Evolutionary conservation across 2,888 invertebrate genomes (phyloP), one percentile per base, ranked within the genome.

Genomic region (Cephus runcator): DNA sequence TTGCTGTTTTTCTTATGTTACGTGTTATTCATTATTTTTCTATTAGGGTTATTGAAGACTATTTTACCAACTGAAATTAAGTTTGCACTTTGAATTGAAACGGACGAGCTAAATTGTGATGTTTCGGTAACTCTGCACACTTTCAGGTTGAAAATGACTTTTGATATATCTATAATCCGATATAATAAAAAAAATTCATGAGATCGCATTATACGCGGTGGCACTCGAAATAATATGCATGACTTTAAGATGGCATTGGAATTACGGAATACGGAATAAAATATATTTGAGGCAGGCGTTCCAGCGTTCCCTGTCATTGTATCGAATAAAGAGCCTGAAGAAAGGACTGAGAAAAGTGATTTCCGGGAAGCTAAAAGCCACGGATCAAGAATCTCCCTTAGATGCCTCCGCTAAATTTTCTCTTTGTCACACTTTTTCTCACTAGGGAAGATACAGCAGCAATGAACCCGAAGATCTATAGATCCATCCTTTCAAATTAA

Each of bases 261-360:
- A 56, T 23, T 23, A 56, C 23, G 56, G 23, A 56, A 56, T 56
- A 56, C 9, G 56, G 2, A 56, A 56, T 56, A 56, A 23, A 56
- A 23, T 56, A 56, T 56, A 56, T 23, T 56, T 56, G 23, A 56
- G 9, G 56, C 23, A 23, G 9, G 23, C 23, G 56, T 56, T 56
- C 2, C 56, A 23, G 56, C 56, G 9, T 80, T 82, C 82, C 75
- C 80, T 81, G 73, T 31, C 68, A 12, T 23, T 35, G 33, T 30
- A 11, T 34, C 34, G 34, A 79, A 79, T 81, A 85, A 82, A 85
- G 83, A 85, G 85, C 86, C 81, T 83, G 83, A 85, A 85, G 87
- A 88, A 89, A 88, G 90, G 89, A 89, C 89, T 88, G 90, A 88
- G 86, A 88, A 88, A 90, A 90, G 89, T 89, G 90, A 90, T 90